These are phyloP conservation scores for Meda fulgida DNA, from an alignment of 2,797 vertebrate species.

Conservation along the genomic window DNA sequence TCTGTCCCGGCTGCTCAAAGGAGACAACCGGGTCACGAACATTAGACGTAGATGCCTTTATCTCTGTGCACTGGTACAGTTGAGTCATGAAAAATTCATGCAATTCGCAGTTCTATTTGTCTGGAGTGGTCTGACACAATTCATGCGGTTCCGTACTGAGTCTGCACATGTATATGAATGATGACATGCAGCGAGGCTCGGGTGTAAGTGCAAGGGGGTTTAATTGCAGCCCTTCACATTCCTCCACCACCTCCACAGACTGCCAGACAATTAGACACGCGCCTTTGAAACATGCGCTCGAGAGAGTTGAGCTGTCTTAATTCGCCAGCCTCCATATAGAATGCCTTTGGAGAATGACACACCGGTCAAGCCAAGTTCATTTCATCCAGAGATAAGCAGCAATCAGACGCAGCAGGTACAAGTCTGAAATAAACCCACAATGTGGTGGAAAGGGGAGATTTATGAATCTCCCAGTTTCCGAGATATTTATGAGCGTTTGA, in stretches of 20 bases:
- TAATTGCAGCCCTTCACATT: constrained; percentile 51
- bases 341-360: constrained; percentile 22
- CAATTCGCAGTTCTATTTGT: constrained; percentile 38
- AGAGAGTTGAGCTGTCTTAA: constrained; percentile 38
- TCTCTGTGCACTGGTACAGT: constrained; percentile 14
- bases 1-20: constrained; percentile 11
- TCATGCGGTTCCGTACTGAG: constrained; percentile 23
- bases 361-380: constrained; percentile 15
- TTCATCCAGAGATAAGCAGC: neutral
- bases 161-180: constrained; percentile 52
- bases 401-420: neutral
- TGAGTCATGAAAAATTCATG: constrained; percentile 55
- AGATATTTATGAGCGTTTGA: neutral
- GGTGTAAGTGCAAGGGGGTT: constrained; percentile 26
- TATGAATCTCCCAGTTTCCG: neutral
- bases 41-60: constrained; percentile 28
- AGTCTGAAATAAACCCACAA: constrained; percentile 6
- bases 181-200: neutral
- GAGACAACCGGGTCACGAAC: constrained; percentile 30
- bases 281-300: constrained; percentile 47
- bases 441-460: neutral
- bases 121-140: constrained; percentile 11
- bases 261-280: constrained; percentile 52
- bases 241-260: constrained; percentile 44
- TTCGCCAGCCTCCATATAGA: constrained; percentile 26